A percentile compares a stretch with the other conserved stretches of the same genome.
These are phyloP conservation scores for Anhinga rufa DNA, from an alignment of 2,113 vertebrate genomes.

Conservation along the genomic window DNA sequence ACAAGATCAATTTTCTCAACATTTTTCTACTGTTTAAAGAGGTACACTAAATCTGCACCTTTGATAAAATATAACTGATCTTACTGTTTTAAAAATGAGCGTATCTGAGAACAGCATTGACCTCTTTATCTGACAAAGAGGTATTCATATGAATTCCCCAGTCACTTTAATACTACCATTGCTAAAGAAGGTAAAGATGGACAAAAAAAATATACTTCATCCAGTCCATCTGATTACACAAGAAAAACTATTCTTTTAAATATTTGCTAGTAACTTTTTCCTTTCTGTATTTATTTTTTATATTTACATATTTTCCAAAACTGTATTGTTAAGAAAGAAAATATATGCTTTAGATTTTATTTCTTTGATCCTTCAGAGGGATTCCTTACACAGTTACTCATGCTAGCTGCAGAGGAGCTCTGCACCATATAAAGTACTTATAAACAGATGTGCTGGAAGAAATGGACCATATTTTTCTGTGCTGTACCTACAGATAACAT, in stretches of 20 bases:
- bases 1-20: constrained; percentile 56
- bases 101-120: neutral
- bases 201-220: neutral
- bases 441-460: neutral
- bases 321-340: neutral
- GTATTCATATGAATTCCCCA: neutral
- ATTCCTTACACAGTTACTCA: neutral
- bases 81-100: constrained; percentile 29
- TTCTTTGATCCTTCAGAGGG: neutral
- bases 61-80: neutral
- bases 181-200: neutral
- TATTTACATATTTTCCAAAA: neutral
- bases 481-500: neutral
- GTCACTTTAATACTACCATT: constrained; percentile 20
- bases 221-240: neutral
- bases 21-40: constrained; percentile 47
- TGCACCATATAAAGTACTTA: neutral
- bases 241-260: neutral
- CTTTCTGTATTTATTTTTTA: neutral
- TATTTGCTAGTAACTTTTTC: neutral
- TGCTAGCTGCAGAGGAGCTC: neutral
- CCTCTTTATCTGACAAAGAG: constrained; percentile 5
- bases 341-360: neutral
- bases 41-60: constrained; percentile 12
- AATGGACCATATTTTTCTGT: neutral